Evolutionary conservation across 2,113 vertebrate species (phyloP).

Genomic region (Mellivora capensis): DNA sequence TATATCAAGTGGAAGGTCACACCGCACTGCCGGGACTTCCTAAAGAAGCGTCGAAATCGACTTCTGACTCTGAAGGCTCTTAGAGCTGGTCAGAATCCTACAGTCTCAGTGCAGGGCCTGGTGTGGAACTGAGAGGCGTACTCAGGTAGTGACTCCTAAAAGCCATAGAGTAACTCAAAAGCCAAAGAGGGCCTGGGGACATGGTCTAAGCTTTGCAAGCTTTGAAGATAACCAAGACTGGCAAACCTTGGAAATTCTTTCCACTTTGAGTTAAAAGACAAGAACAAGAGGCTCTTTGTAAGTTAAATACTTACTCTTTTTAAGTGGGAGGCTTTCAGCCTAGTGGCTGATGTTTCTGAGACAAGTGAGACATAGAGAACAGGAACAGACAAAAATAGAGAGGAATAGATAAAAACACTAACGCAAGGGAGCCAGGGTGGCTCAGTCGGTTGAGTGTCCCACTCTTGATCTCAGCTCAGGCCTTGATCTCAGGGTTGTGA

Average conservation of each 20-base stretch:
- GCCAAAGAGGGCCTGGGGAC: neutral
- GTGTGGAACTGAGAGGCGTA: neutral
- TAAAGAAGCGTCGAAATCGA: neutral
- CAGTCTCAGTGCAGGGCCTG: neutral
- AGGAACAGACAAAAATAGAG: neutral
- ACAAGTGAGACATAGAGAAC: neutral
- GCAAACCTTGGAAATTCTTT: neutral
- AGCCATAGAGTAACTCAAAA: neutral
- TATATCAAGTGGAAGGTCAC: neutral
- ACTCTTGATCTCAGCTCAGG: neutral
- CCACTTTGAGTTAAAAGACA: neutral
- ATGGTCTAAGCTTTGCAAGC: neutral
- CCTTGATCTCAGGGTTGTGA: neutral
- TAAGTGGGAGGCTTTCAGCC: neutral
- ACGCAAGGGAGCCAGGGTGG: neutral
- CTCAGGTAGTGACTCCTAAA: neutral
- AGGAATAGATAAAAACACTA: neutral
- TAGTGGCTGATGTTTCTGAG: neutral
- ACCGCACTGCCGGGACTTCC: neutral
- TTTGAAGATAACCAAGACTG: constrained; percentile 13
- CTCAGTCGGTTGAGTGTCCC: neutral
- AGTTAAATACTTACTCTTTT: neutral
- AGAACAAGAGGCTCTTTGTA: neutral
- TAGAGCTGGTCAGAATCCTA: neutral
- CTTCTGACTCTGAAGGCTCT: neutral